These are phyloP conservation scores for Vanacampus margaritifer DNA, from an alignment of 2,113 vertebrate species.

Conservation along the genomic window DNA sequence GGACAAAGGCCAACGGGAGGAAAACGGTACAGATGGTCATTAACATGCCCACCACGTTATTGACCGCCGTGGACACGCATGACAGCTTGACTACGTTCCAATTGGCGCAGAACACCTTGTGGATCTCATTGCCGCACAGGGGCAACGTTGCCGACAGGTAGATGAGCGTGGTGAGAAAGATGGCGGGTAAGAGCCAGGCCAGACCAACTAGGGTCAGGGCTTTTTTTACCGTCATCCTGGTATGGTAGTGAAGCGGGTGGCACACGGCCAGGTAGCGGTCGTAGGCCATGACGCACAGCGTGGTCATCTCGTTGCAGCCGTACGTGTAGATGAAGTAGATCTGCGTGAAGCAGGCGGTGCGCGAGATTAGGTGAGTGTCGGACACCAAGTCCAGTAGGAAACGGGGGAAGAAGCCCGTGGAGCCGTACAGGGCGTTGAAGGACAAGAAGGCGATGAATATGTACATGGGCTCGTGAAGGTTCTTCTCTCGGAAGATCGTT, in stretches of 20 bases:
- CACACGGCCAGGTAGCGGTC: constrained; percentile 51
- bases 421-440: constrained; percentile 30
- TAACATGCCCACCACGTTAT: constrained; percentile 27
- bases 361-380: constrained; percentile 39
- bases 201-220: constrained; percentile 9
- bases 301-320: constrained; percentile 24
- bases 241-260: constrained; percentile 46
- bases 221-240: constrained; percentile 26
- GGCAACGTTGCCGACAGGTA: constrained; percentile 13
- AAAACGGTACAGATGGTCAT: constrained; percentile 13
- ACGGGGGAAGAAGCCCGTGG: constrained; percentile 39
- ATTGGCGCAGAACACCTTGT: constrained; percentile 31
- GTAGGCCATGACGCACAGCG: constrained; percentile 46
- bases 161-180: background rate
- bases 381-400: constrained; percentile 45
- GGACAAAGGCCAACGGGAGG: constrained; percentile 22
- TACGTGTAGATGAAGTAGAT: constrained; percentile 45
- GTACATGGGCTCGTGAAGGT: constrained; percentile 42
- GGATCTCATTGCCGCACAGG: constrained; percentile 40
- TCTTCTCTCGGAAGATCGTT: constrained; percentile 19
- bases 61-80: constrained; percentile 21
- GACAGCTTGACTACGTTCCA: constrained; percentile 46
- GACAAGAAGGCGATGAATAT: constrained; percentile 27
- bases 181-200: constrained; percentile 21
- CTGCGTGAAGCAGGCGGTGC: constrained; percentile 40